Conservation (phyloP, 1,140 invertebrate species). For the Physella acuta region DNA sequence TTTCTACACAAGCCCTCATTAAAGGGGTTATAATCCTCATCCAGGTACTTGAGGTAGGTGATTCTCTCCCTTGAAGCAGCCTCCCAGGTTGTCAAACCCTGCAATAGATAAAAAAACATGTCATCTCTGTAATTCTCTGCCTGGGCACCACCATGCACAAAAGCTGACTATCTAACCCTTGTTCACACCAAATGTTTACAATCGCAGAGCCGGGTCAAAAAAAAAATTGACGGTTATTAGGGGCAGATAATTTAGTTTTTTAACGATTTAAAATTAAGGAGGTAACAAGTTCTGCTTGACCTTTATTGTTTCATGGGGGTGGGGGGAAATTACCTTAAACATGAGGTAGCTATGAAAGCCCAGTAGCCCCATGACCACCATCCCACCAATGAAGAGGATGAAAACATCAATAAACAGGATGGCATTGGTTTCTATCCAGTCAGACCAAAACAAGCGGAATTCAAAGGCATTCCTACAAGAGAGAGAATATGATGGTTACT, state of each 20-base stretch:
- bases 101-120: neutral
- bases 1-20: constrained; percentile 52
- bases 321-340: constrained; percentile 26
- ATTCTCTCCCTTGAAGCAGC: constrained; percentile 53
- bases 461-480: constrained; percentile 41
- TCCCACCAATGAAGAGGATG: constrained; percentile 43
- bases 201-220: too few relatives aligned
- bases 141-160: too few relatives aligned
- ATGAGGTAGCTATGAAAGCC: constrained; percentile 57
- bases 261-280: too few relatives aligned
- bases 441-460: constrained; percentile 36
- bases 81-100: constrained; percentile 58
- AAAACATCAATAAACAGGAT: constrained; percentile 49
- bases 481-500: neutral
- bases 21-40: constrained; percentile 56
- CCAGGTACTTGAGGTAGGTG: constrained; percentile 56
- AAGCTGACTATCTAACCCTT: too few relatives aligned
- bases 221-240: too few relatives aligned
- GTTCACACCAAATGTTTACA: too few relatives aligned
- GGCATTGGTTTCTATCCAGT: constrained; percentile 49
- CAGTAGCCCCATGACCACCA: constrained; percentile 45
- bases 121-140: neutral
- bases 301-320: neutral
- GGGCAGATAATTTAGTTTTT: too few relatives aligned
- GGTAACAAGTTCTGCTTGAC: too few relatives aligned